Percentiles rank a stretch among this genome's conserved stretches.
phyloP scores from a whole-genome alignment of 2,113 vertebrate species.

The Perognathus longimembris region DNA sequence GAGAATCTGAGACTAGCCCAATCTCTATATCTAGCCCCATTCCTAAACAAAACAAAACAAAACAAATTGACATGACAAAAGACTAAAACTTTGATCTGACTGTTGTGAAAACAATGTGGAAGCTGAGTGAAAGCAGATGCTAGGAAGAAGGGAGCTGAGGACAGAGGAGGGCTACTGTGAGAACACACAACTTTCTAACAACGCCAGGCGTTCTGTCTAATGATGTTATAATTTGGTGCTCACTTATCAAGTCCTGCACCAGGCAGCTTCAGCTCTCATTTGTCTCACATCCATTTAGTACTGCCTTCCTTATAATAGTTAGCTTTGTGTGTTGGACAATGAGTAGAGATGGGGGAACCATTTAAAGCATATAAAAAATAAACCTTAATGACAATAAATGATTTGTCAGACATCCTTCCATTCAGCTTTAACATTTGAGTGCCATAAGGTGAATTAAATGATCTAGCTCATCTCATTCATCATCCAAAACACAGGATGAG shows the following conservation, averaged over 20 bases:
- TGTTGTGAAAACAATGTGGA: conserved; percentile 1
- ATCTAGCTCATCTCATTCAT: conserved; percentile 79
- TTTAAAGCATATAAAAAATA: conserved; percentile 65
- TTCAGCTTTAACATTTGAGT: conserved; percentile 68
- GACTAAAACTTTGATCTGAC: conserved; percentile 39
- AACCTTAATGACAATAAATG: conserved; percentile 75
- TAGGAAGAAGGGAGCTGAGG: background rate
- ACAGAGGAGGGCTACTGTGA: background rate
- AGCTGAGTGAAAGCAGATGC: background rate
- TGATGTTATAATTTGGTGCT: conserved; percentile 62
- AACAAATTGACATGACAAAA: background rate
- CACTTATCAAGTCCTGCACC: conserved; percentile 29
- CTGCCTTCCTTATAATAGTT: conserved; percentile 55
- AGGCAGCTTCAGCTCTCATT: conserved; percentile 68
- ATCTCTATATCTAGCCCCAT: too few species aligned
- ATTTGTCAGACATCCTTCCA: conserved; percentile 71
- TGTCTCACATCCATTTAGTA: conserved; percentile 50
- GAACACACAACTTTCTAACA: conserved; percentile 63
- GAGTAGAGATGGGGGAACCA: conserved; percentile 23
- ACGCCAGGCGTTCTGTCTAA: conserved; percentile 61
- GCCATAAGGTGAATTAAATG: conserved; percentile 70
- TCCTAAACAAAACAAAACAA: too few species aligned
- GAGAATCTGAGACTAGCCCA: too few species aligned
- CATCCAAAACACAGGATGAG: conserved; percentile 69
- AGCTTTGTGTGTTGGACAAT: conserved; percentile 64